Evolutionary conservation across 2,888 invertebrate genomes (phyloP).

Genomic region (Trichacis sp.): DNA sequence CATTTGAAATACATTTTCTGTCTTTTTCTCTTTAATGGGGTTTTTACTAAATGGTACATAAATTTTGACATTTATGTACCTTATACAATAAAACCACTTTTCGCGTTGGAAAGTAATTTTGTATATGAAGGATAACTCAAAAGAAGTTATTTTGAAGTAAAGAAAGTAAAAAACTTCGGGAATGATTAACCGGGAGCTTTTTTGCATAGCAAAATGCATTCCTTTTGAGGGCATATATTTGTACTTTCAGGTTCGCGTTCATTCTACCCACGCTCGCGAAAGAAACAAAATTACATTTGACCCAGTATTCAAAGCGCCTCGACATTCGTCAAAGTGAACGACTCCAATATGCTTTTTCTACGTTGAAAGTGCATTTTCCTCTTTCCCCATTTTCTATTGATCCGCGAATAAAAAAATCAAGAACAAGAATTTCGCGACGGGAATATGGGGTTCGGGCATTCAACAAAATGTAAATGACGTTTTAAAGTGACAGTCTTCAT

Average conservation of each 20-base stretch:
- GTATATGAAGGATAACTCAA: no score
- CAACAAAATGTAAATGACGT: no score
- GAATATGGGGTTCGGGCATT: no score
- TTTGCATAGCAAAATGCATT: background rate
- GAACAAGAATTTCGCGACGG: background rate
- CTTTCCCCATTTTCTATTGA: background rate
- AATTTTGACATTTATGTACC: no score
- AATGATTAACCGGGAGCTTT: background rate
- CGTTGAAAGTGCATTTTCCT: background rate
- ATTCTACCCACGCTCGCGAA: background rate
- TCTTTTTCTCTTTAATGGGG: no score
- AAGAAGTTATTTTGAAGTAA: no score
- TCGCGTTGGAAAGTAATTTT: no score
- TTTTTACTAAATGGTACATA: no score
- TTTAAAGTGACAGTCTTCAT: background rate
- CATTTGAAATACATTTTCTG: no score
- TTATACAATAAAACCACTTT: no score
- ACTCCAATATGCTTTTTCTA: no score
- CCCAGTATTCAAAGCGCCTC: background rate
- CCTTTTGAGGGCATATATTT: background rate
- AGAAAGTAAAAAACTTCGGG: background rate
- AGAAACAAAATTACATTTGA: slow-evolving; percentile 1
- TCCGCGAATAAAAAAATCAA: background rate
- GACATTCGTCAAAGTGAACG: background rate
- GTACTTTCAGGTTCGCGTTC: background rate